phyloP scores from a whole-genome alignment of 2,797 vertebrate species.

The Chelidonichthys spinosus region DNA sequence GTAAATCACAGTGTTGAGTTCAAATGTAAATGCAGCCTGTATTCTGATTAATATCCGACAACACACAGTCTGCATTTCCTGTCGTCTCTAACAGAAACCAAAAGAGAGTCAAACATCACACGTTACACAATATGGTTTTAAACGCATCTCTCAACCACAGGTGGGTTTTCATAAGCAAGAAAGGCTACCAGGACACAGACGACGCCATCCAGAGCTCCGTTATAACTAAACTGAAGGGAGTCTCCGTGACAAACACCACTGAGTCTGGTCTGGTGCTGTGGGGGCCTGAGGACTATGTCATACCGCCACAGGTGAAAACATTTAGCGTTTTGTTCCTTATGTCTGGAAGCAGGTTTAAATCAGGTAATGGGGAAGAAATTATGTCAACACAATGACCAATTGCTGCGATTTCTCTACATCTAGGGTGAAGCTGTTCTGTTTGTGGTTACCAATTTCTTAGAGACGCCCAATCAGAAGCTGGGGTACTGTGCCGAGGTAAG shows the following conservation, averaged over 20 bases:
- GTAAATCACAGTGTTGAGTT: neutral
- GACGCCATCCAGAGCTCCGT: constrained; percentile 90
- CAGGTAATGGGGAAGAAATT: neutral
- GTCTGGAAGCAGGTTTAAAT: neutral
- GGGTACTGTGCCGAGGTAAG: constrained; percentile 91
- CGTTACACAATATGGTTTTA: neutral
- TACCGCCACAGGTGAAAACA: constrained; percentile 89
- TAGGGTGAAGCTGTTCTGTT: constrained; percentile 91
- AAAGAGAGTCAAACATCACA: neutral
- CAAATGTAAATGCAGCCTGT: neutral
- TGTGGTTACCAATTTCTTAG: constrained; percentile 90
- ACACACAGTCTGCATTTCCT: neutral
- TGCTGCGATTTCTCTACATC: constrained; percentile 29
- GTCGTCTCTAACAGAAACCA: neutral
- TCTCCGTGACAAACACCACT: constrained; percentile 88
- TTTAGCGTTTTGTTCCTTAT: neutral
- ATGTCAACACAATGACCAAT: constrained; percentile 5
- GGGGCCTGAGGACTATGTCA: constrained; percentile 94
- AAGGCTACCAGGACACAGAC: constrained; percentile 92
- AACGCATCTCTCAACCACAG: constrained; percentile 69
- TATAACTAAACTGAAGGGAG: constrained; percentile 93
- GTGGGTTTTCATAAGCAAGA: constrained; percentile 94
- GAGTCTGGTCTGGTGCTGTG: constrained; percentile 87
- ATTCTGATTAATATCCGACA: neutral
- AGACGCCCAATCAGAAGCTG: constrained; percentile 90